Conservation (phyloP, 2,888 invertebrate species). For the Sipunculus nudus region DNA sequence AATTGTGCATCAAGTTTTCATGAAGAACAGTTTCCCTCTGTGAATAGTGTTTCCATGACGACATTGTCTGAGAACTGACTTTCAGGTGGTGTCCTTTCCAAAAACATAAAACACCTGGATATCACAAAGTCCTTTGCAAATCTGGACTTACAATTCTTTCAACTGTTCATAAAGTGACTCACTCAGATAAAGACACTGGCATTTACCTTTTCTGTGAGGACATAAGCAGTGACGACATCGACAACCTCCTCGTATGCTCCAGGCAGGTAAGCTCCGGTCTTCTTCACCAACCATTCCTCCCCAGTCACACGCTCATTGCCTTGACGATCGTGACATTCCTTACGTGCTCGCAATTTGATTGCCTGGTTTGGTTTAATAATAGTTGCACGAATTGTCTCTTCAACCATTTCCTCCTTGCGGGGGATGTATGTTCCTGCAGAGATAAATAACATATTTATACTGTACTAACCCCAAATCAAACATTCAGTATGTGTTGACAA, state of each 20-base stretch:
- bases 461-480: not conserved
- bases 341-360: constrained; percentile 66
- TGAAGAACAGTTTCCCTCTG: too few relatives aligned
- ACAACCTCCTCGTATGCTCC: constrained; percentile 69
- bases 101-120: too few relatives aligned
- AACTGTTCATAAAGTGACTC: too few relatives aligned
- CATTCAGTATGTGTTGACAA: not conserved
- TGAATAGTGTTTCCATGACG: too few relatives aligned
- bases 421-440: constrained; percentile 65
- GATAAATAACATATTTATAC: not conserved
- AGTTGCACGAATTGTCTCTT: constrained; percentile 66
- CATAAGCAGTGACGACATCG: constrained; percentile 67
- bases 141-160: too few relatives aligned
- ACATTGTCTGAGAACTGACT: too few relatives aligned
- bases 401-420: constrained; percentile 67
- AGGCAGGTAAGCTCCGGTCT: constrained; percentile 69
- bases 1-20: too few relatives aligned
- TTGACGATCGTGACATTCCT: constrained; percentile 65
- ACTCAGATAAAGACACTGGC: too few relatives aligned
- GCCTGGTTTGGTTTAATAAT: constrained; percentile 69
- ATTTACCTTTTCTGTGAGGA: constrained; percentile 68
- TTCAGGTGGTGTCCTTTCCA: too few relatives aligned
- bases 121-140: too few relatives aligned
- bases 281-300: constrained; percentile 69
- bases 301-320: constrained; percentile 51